These are phyloP conservation scores for Acromyrmex charruanus DNA, from an alignment of 1,140 invertebrate species.

Conservation along the genomic window DNA sequence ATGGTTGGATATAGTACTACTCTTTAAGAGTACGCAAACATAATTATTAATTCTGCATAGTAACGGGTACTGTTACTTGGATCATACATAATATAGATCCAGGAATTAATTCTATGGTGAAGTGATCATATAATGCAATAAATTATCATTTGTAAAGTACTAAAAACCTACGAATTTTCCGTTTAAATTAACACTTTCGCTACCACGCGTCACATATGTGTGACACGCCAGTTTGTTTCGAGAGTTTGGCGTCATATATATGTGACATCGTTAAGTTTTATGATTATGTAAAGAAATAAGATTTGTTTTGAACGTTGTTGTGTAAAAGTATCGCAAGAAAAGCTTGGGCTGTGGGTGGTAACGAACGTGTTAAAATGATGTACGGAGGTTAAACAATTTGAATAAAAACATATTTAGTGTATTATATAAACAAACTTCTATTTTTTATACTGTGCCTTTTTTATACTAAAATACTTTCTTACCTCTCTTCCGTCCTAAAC, in stretches of 20 bases:
- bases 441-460: background rate
- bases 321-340: no score
- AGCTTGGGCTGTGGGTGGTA: no score
- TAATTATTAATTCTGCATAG: conserved; percentile 19
- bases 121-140: background rate
- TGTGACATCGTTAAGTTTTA: no score
- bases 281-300: no score
- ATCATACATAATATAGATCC: background rate
- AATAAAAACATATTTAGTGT: conserved; percentile 22
- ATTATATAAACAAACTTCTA: conserved; percentile 17
- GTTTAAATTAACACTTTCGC: background rate
- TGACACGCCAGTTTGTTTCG: no score
- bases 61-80: background rate
- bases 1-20: background rate
- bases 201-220: no score
- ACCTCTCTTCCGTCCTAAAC: background rate
- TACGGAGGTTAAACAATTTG: conserved; percentile 4
- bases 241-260: no score
- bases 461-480: background rate
- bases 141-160: conserved; percentile 38
- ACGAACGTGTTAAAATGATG: background rate
- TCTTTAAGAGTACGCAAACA: background rate
- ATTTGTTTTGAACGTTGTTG: no score
- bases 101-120: conserved; percentile 5
- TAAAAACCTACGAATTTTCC: background rate